Conservation (phyloP, 2,888 invertebrate species). For the Zele albiditarsus region DNA sequence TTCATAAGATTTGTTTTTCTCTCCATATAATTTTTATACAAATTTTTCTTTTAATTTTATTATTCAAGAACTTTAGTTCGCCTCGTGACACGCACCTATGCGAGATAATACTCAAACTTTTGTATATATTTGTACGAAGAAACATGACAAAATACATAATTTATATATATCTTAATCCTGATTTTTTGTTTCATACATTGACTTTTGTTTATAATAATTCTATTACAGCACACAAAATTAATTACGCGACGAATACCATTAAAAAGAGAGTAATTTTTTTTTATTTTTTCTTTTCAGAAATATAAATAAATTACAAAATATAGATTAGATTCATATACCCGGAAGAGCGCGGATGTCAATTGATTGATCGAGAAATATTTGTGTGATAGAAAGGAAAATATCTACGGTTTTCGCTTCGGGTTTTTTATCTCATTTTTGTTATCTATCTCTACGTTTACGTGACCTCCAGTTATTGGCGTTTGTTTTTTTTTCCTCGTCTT, state of each 20-base stretch:
- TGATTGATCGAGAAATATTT: conserved; percentile 26
- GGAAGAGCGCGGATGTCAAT: conserved; percentile 61
- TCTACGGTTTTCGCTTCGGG: conserved; percentile 10
- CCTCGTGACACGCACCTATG: conserved; percentile 54
- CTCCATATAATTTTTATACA: conserved; percentile 50
- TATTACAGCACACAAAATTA: conserved; percentile 32
- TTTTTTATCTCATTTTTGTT: background rate
- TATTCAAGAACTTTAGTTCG: conserved; percentile 50
- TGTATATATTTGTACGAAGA: conserved; percentile 72
- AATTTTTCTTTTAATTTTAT: conserved; percentile 58
- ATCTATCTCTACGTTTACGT: background rate
- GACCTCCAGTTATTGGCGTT: conserved; percentile 12
- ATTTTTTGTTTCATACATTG: conserved; percentile 31
- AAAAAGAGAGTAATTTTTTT: conserved; percentile 64
- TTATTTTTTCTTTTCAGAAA: conserved; percentile 62
- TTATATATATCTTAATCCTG: conserved; percentile 65
- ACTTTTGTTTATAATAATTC: conserved; percentile 35
- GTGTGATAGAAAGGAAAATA: background rate
- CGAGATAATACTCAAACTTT: conserved; percentile 66
- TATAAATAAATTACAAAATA: conserved; percentile 73
- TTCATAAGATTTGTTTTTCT: conserved; percentile 53
- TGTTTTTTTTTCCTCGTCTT: conserved; percentile 17
- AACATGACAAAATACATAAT: conserved; percentile 71
- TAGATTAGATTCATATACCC: conserved; percentile 62
- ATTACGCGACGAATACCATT: conserved; percentile 22